Conservation (phyloP, 1,140 invertebrate genomes). For the Proctacanthus coquilletti region DNA sequence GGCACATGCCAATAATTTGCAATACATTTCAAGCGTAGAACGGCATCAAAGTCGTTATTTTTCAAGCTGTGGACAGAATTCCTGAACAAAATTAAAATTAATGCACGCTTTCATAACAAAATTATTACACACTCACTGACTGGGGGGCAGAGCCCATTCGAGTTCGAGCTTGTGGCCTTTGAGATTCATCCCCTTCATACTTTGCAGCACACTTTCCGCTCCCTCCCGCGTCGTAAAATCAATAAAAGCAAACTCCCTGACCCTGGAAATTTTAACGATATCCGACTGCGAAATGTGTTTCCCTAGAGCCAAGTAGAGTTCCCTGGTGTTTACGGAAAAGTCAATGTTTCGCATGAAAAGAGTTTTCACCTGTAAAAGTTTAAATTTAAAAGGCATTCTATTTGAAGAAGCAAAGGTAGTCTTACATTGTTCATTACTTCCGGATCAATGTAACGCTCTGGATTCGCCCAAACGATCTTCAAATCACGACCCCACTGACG, state of each 20-base stretch:
- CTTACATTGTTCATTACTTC: constrained; percentile 1
- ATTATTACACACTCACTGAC: constrained; percentile 6
- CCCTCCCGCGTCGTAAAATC: constrained; percentile 9
- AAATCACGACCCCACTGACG: constrained; percentile 8
- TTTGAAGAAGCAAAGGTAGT: not conserved
- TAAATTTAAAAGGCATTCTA: not conserved
- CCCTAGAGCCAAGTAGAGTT: constrained; percentile 7
- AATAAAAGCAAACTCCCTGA: constrained; percentile 8
- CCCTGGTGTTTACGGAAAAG: constrained; percentile 6
- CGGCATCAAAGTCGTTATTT: constrained; percentile 9
- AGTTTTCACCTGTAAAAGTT: constrained; percentile 7
- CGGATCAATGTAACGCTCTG: constrained; percentile 4
- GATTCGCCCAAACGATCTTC: constrained; percentile 11
- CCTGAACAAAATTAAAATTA: constrained; percentile 4
- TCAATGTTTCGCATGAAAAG: constrained; percentile 10
- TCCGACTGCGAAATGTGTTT: constrained; percentile 5
- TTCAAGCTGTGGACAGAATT: constrained; percentile 8
- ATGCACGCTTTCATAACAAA: not conserved
- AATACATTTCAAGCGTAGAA: constrained; percentile 10
- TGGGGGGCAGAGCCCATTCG: constrained; percentile 10
- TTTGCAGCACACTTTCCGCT: constrained; percentile 7
- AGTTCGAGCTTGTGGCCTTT: constrained; percentile 5
- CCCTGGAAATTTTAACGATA: constrained; percentile 8
- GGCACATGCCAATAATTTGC: constrained; percentile 11
- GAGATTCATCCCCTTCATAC: constrained; percentile 6